Percentiles rank a stretch among this genome's conserved stretches.
Evolutionary conservation across 2,113 vertebrate species (phyloP).

Genomic region (Misgurnus mizolepis): DNA sequence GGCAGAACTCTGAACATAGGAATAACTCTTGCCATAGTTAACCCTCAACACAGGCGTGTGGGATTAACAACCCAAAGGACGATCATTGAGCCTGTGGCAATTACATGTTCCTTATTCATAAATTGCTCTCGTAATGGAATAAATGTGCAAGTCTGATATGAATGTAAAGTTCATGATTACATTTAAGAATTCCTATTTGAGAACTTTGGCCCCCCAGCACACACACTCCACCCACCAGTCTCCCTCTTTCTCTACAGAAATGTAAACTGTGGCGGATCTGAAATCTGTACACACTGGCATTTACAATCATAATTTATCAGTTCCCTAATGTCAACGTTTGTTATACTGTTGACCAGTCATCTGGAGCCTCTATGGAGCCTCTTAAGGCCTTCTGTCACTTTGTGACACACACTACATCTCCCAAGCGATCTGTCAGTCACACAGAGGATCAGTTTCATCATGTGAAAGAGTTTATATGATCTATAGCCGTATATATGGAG

Average conservation of each 20-base stretch:
- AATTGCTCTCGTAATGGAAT: constrained; percentile 32
- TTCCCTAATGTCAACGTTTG: constrained; percentile 53
- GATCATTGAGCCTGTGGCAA: constrained; percentile 18
- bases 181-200: constrained; percentile 19
- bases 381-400: constrained; percentile 47
- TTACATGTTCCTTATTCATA: constrained; percentile 12
- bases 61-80: constrained; percentile 5
- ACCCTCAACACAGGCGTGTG: constrained; percentile 26
- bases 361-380: constrained; percentile 38
- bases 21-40: constrained; percentile 35
- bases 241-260: constrained; percentile 30
- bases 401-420: constrained; percentile 48
- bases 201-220: background rate
- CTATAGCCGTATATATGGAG: constrained; percentile 7
- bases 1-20: constrained; percentile 45
- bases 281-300: constrained; percentile 47
- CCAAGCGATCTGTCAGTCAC: constrained; percentile 44
- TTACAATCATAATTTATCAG: constrained; percentile 52
- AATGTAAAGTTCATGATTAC: constrained; percentile 21
- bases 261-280: constrained; percentile 28
- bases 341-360: constrained; percentile 56
- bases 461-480: background rate
- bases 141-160: constrained; percentile 1
- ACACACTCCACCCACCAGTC: constrained; percentile 1
- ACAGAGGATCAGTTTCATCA: constrained; percentile 42